phyloP scores from a whole-genome alignment of 2,888 invertebrate genomes.

The Cataglyphis cursor region DNA sequence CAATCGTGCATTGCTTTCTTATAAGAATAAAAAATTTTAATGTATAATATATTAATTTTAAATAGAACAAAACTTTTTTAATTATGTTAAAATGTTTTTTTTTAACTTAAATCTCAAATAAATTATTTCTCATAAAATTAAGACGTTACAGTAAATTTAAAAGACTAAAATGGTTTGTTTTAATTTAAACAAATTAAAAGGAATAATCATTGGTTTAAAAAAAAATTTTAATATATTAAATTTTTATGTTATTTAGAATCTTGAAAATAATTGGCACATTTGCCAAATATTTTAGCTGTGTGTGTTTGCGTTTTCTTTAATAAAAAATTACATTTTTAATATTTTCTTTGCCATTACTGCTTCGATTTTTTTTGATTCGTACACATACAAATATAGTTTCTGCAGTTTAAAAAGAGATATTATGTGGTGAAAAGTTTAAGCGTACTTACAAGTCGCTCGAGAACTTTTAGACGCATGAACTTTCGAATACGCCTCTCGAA shows the following conservation, averaged over 20 bases:
- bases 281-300: not conserved
- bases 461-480: conserved; percentile 69
- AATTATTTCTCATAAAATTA: not conserved
- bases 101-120: not conserved
- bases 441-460: conserved; percentile 43
- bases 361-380: conserved; percentile 4
- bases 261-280: not conserved
- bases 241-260: not conserved
- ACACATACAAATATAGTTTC: not conserved
- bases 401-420: conserved; percentile 36
- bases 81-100: not conserved
- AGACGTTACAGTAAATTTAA: not conserved
- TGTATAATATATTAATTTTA: not conserved
- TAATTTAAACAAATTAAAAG: not conserved
- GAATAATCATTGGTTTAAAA: not conserved
- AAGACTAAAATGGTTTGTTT: not conserved
- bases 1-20: not conserved
- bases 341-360: not conserved
- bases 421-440: conserved; percentile 50
- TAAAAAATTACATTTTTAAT: conserved; percentile 29
- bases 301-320: not conserved
- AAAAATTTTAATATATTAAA: not conserved
- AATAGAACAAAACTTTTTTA: not conserved
- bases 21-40: not conserved
- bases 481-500: conserved; percentile 68